phyloP scores from a whole-genome alignment of 2,113 vertebrate genomes.

The Elgaria multicarinata region DNA sequence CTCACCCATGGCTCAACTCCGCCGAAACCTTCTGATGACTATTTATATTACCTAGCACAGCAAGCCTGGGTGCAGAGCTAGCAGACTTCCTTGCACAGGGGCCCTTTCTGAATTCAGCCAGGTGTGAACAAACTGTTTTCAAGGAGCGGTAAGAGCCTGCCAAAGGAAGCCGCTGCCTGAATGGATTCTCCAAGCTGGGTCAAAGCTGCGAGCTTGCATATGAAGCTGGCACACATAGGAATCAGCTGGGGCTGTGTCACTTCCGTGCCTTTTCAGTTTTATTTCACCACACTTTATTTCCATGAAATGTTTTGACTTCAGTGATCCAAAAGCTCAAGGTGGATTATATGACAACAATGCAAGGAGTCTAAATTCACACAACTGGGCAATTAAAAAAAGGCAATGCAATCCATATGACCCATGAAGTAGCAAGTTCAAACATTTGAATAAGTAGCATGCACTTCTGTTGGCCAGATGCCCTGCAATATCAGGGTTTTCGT shows the following conservation, averaged over 20 bases:
- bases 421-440: background rate
- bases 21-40: conserved; percentile 14
- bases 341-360: background rate
- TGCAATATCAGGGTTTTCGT: background rate
- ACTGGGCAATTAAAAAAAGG: background rate
- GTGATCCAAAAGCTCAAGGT: background rate
- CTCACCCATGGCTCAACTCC: conserved; percentile 22
- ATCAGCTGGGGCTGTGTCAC: too few species aligned
- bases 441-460: background rate
- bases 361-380: background rate
- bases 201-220: background rate
- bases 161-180: background rate
- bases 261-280: too few species aligned
- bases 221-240: background rate
- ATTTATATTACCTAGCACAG: conserved; percentile 10
- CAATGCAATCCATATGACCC: background rate
- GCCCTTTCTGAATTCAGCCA: background rate
- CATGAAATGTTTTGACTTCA: background rate
- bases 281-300: background rate
- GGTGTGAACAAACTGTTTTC: background rate
- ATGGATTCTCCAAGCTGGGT: background rate
- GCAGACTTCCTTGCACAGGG: background rate
- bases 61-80: background rate
- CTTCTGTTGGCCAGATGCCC: background rate
- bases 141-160: background rate